A percentile compares a stretch with the other conserved stretches of the same genome.
Evolutionary conservation across 2,797 vertebrate genomes (phyloP).

Genomic region (Pogoniulus pusillus): DNA sequence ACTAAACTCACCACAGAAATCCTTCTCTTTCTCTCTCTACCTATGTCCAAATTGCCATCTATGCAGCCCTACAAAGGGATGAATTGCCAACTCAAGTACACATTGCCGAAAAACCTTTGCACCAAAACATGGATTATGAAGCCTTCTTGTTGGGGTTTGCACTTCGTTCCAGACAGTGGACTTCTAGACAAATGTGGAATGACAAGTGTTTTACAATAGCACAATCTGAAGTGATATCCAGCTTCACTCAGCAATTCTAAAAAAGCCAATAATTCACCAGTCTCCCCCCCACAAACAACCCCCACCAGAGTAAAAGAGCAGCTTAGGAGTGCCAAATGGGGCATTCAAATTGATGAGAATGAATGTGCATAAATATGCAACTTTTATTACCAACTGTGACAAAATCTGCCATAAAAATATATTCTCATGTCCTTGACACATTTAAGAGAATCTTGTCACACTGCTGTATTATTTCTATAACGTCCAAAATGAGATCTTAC

Average conservation of each 20-base stretch:
- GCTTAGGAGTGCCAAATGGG: neutral
- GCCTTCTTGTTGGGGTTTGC: neutral
- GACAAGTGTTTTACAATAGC: neutral
- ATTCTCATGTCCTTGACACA: neutral
- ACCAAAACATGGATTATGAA: neutral
- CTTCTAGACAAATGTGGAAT: neutral
- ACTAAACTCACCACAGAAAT: neutral
- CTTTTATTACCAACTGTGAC: neutral
- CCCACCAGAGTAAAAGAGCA: neutral
- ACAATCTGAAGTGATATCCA: neutral
- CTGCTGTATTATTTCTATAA: neutral
- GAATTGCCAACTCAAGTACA: neutral
- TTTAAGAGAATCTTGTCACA: neutral
- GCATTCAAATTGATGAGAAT: neutral
- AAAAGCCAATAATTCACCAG: neutral
- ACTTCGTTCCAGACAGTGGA: neutral
- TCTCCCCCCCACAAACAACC: neutral
- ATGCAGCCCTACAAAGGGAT: neutral
- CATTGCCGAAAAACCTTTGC: neutral
- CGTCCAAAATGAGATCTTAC: neutral
- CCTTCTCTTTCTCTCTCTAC: neutral
- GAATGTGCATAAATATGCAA: neutral
- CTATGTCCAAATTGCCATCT: neutral
- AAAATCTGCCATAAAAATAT: neutral
- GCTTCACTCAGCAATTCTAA: neutral